Evolutionary conservation across 1,140 invertebrate genomes (phyloP).

Genomic region (Odontomachus brunneus): DNA sequence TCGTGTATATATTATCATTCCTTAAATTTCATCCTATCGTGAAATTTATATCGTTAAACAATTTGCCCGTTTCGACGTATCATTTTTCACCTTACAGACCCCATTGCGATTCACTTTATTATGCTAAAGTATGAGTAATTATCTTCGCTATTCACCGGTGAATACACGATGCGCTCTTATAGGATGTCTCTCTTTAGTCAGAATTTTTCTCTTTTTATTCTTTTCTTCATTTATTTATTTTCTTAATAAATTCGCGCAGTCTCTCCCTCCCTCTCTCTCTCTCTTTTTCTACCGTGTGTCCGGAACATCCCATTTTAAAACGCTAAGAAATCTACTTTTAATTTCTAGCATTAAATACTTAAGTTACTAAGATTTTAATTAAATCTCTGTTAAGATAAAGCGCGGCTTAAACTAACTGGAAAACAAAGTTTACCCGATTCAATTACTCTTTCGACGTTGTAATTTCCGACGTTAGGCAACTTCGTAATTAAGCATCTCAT

Average conservation of each 20-base stretch:
- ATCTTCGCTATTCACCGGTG: no score
- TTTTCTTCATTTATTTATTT: no score
- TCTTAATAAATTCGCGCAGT: background rate
- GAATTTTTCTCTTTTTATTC: no score
- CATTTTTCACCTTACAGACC: no score
- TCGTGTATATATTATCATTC: background rate
- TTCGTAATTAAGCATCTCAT: conserved; percentile 60
- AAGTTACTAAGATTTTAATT: conserved; percentile 58
- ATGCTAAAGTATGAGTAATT: no score
- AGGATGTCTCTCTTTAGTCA: no score
- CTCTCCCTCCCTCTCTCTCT: no score
- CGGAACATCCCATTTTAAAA: conserved; percentile 3
- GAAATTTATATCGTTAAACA: no score
- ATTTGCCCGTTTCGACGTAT: no score
- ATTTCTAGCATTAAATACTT: conserved; percentile 53
- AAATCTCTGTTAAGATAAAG: conserved; percentile 53
- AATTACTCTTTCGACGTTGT: conserved; percentile 62
- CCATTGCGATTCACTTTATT: no score
- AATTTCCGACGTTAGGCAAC: conserved; percentile 56
- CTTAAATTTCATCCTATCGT: no score
- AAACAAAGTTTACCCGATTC: conserved; percentile 58
- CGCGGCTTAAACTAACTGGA: conserved; percentile 55
- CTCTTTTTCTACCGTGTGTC: background rate
- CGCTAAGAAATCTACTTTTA: conserved; percentile 31
- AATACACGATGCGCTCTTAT: no score